Evolutionary conservation across 2,797 vertebrate species (phyloP), one percentile per base, ranked within the genome.

Genomic region (Podargus strigoides): DNA sequence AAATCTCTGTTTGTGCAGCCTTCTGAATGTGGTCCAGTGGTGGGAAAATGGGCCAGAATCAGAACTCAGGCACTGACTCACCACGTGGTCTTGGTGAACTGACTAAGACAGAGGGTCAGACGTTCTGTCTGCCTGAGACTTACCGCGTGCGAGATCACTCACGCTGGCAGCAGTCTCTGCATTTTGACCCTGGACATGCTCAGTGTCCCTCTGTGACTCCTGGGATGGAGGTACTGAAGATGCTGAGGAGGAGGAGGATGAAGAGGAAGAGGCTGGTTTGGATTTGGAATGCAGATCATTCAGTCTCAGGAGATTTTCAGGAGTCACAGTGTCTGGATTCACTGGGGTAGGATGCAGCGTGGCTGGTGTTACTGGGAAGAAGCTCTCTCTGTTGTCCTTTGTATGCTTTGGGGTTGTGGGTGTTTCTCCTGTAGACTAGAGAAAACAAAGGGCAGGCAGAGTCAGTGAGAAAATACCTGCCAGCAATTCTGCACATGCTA

Each of bases 341-440:
- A 70, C 92, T 4, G 97, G 76, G 30, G 96, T 58, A 36, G 97
- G 87, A 59, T 96, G 87, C 63, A 98, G 97, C 0, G 97, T 97
- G 11, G 98, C 96, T 34, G 98, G 93, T 4, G 97, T 96, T 7
- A 97, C 91, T 6, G 99, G 98, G 95, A 99, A 99, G 97, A 99
- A 99, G 96, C 98, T 93, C 94, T 99, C 99, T 58, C 98, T 97
- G 94, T 98, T 98, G 72, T 99, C 99, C 97, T 99, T 99, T 9
- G 96, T 97, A 93, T 98, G 98, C 94, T 99, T 99, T 36, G 99
- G 99, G 19, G 99, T 99, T 81, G 98, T 98, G 11, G 99, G 99
- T 3, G 98, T 95, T 81, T 99, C 99, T 77, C 97, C 97, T 10
- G 98, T 96, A 34, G 97, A 95, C 99, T 99, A 97, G 37, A 95